Base-by-base conservation (phyloP, 1,140 invertebrate genomes). In the Pararge aegeria region DNA sequence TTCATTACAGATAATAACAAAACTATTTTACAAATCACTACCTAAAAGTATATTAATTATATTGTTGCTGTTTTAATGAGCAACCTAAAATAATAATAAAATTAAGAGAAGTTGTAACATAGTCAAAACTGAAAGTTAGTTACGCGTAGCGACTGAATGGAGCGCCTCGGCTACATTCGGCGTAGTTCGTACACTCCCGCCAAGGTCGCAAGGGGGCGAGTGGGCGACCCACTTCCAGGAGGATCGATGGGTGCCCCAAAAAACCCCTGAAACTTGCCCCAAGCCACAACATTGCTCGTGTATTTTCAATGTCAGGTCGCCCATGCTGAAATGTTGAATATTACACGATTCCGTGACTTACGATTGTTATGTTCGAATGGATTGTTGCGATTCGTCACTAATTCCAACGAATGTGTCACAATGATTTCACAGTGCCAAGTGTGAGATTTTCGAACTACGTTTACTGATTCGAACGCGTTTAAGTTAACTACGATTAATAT, bases 221-320 rank as follows among this genome's bases (percentile, higher is more conserved):
- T 19, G 38, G 16, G 42, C 42, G 42, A 46, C 79, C 75, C 78
- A 66, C 85, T 85, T 87, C 74, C 65, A 78, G 64, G 64, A 62
- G 72, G 79, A 88, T 88, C 85, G 85, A 86, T 86, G 83, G 83
- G 72, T 70, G 78, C 78, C 73, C 73, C 63, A 70, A 68, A 78
- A 71, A 72, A 70, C 69, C 75, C 80, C 64, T 63, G 66, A 74
- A 61, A 48, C 49, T 53, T 49, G 12, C 34, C 49, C 52, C 46
- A 20, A 20, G 12, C 34, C 27, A 54, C 46, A 46, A 20, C 38
- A 42, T 42, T 75, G 69, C 70, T 74, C 69, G 67, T 75, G 74
- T 70, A 66, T 78, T 85, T 84, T 88, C 85, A 88, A 88, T 88
- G 85, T 88, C 85, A 86, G 78, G 70, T 69, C 71, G 78, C 75